A percentile compares a stretch with the other conserved stretches of the same genome.
Conservation (phyloP, 1,140 invertebrate species). For the Chlorops oryzae region DNA sequence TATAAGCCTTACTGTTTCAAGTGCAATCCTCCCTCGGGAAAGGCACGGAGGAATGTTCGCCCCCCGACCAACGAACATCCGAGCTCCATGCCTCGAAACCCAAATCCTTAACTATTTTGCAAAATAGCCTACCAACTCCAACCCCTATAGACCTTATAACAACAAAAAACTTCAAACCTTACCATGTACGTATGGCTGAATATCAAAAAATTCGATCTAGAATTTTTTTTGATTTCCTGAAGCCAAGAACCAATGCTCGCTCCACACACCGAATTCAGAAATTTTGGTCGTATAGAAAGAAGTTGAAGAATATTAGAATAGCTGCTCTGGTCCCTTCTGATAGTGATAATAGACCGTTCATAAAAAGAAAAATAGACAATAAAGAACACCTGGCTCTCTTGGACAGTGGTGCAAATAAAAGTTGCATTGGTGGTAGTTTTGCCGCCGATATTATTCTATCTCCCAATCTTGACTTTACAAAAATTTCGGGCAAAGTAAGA, state of each 20-base stretch:
- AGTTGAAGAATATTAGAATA: not conserved
- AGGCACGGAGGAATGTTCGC: not conserved
- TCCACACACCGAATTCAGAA: not conserved
- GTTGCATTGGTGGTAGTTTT: slow-evolving; percentile 3
- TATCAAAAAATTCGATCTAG: too few relatives aligned
- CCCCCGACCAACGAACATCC: not conserved
- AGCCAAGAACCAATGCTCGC: not conserved
- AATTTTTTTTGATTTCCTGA: not conserved
- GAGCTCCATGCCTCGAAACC: not conserved
- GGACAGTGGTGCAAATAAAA: not conserved
- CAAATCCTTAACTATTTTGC: not conserved
- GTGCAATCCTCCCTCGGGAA: not conserved
- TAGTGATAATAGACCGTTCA: slow-evolving; percentile 1
- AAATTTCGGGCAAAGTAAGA: not conserved
- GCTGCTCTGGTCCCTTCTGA: not conserved
- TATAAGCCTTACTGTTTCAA: slow-evolving; percentile 1
- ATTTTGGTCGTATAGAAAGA: not conserved
- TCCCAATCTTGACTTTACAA: not conserved
- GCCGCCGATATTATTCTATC: not conserved
- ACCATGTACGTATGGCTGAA: too few relatives aligned
- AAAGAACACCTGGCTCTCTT: too few relatives aligned
- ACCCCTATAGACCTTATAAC: not conserved
- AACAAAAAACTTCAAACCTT: not conserved
- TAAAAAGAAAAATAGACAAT: too few relatives aligned
- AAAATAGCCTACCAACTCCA: not conserved